Evolutionary conservation across 2,888 invertebrate species (phyloP).

Genomic region (Chrysina gloriosa): DNA sequence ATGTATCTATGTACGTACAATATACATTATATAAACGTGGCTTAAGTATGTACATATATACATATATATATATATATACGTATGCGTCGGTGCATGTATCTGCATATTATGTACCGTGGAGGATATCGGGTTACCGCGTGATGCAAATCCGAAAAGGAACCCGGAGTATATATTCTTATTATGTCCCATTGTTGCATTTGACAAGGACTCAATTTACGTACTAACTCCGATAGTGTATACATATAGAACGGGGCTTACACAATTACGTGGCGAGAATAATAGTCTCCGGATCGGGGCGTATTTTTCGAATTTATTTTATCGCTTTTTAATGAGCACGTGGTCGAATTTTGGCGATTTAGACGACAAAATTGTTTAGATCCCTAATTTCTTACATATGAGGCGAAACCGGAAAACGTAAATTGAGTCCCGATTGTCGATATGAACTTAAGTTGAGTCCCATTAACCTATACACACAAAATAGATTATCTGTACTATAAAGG

Average conservation of each 20-base stretch:
- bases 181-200: conserved; percentile 35
- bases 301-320: conserved; percentile 12
- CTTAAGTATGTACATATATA: conserved; percentile 1
- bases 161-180: conserved; percentile 33
- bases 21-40: neutral
- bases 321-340: conserved; percentile 11
- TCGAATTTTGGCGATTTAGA: too few species aligned
- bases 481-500: too few species aligned
- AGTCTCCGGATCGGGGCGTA: conserved; percentile 5
- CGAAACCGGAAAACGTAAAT: too few species aligned
- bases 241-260: conserved; percentile 1
- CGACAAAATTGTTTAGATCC: too few species aligned
- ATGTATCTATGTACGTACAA: neutral
- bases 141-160: conserved; percentile 33
- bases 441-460: too few species aligned
- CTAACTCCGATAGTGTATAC: conserved; percentile 14
- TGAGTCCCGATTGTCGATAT: too few species aligned
- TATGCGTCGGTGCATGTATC: neutral
- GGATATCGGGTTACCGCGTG: conserved; percentile 29
- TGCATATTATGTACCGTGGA: neutral
- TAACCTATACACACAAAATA: too few species aligned
- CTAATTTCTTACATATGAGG: too few species aligned
- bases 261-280: conserved; percentile 23
- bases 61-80: neutral
- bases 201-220: conserved; percentile 36